phyloP scores from a whole-genome alignment of 2,888 invertebrate species.

The Pyrrhia umbra region DNA sequence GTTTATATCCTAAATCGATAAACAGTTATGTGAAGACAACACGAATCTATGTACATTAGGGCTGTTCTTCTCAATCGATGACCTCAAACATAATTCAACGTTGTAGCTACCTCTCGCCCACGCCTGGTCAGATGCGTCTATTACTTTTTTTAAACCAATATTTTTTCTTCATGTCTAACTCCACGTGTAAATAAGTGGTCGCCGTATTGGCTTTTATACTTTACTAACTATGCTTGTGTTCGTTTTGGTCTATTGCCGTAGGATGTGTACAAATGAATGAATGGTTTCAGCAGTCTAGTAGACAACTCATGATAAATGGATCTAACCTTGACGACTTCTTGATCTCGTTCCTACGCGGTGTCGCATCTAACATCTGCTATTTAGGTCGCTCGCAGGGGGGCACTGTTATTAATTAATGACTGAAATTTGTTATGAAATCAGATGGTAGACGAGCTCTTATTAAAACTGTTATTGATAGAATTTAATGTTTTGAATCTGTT shows the following conservation, averaged over 20 bases:
- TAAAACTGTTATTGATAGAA: constrained; percentile 30
- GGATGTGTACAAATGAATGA: constrained; percentile 63
- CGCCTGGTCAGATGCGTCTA: constrained; percentile 74
- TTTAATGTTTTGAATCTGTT: constrained; percentile 12
- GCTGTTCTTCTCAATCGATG: constrained; percentile 82
- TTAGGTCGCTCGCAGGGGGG: constrained; percentile 79
- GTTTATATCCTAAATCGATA: constrained; percentile 61
- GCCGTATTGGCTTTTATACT: constrained; percentile 63
- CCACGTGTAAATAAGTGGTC: constrained; percentile 66
- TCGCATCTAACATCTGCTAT: constrained; percentile 80
- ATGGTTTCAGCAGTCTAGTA: constrained; percentile 67
- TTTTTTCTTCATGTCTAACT: constrained; percentile 72
- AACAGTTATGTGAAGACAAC: constrained; percentile 72
- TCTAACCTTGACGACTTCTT: constrained; percentile 88
- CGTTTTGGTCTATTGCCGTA: constrained; percentile 52
- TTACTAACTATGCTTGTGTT: constrained; percentile 56
- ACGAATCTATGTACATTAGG: constrained; percentile 61
- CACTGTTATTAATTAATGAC: constrained; percentile 73
- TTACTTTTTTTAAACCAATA: constrained; percentile 75
- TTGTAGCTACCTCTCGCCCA: constrained; percentile 83
- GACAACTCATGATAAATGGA: constrained; percentile 86
- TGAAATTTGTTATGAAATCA: constrained; percentile 68
- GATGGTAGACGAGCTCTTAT: constrained; percentile 33
- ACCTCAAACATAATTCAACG: constrained; percentile 84
- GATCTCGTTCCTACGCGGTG: constrained; percentile 85